A percentile compares a stretch with the other conserved stretches of the same genome.
Evolutionary conservation across 2,888 invertebrate species (phyloP).

Genomic region (Hypena proboscidalis): DNA sequence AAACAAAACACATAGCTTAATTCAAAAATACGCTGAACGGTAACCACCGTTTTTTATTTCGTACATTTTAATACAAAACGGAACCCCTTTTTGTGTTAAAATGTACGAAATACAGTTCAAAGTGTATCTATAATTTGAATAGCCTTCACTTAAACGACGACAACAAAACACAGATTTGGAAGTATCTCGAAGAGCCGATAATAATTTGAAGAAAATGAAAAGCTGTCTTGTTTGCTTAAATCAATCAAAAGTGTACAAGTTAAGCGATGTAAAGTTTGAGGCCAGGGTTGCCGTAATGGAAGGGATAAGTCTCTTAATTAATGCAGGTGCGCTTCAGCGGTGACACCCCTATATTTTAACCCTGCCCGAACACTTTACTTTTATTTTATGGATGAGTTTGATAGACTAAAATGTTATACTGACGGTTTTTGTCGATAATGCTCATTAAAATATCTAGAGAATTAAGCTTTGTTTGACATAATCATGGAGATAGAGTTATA

Average conservation of each 20-base stretch:
- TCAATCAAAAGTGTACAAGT: constrained; percentile 58
- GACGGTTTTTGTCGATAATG: too few relatives aligned
- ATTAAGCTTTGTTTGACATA: too few relatives aligned
- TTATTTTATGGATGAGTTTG: constrained; percentile 22
- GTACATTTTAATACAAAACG: too few relatives aligned
- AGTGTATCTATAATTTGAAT: too few relatives aligned
- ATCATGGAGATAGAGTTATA: too few relatives aligned
- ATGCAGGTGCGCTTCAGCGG: constrained; percentile 57
- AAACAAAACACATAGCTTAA: too few relatives aligned
- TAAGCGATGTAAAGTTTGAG: constrained; percentile 42
- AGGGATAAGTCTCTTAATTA: constrained; percentile 68
- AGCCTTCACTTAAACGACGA: constrained; percentile 8
- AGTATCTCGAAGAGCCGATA: constrained; percentile 33
- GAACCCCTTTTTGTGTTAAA: too few relatives aligned
- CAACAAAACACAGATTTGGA: constrained; percentile 28
- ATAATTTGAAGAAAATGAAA: constrained; percentile 47
- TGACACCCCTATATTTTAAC: constrained; percentile 48
- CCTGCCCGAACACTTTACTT: constrained; percentile 38
- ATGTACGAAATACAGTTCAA: too few relatives aligned
- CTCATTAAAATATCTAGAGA: too few relatives aligned
- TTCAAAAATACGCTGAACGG: too few relatives aligned
- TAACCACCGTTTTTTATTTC: too few relatives aligned
- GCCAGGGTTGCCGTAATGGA: constrained; percentile 49
- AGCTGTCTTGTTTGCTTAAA: constrained; percentile 57
- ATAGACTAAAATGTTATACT: too few relatives aligned